Percentiles rank a stretch among this genome's conserved stretches.
Conservation (phyloP, 2,888 invertebrate genomes). For the Patella caerulea region DNA sequence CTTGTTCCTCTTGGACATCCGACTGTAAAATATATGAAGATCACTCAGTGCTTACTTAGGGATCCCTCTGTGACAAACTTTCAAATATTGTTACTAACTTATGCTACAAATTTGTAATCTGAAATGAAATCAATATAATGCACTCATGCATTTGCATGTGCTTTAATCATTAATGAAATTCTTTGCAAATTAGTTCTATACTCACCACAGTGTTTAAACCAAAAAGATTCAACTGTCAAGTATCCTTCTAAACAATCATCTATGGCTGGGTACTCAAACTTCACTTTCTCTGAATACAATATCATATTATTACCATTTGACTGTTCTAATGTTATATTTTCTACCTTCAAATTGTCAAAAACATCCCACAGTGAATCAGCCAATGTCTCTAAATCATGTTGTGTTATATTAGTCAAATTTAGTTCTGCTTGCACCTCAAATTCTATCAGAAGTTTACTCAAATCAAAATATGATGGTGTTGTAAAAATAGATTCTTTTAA, state of each 20-base stretch:
- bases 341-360: neutral
- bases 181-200: neutral
- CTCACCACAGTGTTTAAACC: neutral
- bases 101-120: too few species aligned
- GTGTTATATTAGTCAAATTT: neutral
- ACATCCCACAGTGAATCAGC: neutral
- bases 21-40: conserved; percentile 5
- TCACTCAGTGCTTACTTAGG: too few species aligned
- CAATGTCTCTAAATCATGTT: neutral
- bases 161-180: too few species aligned
- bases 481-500: neutral
- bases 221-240: neutral
- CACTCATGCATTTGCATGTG: too few species aligned
- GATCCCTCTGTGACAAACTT: too few species aligned
- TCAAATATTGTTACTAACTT: too few species aligned
- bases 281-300: neutral
- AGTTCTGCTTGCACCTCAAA: neutral
- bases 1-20: conserved; percentile 19
- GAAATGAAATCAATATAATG: too few species aligned
- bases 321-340: neutral
- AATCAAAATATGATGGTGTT: neutral
- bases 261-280: neutral
- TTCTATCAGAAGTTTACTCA: neutral
- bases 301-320: neutral
- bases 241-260: neutral